A percentile compares a stretch with the other conserved stretches of the same genome.
Evolutionary conservation across 2,888 invertebrate species (phyloP).

Genomic region (Acanthoscelides obtectus): DNA sequence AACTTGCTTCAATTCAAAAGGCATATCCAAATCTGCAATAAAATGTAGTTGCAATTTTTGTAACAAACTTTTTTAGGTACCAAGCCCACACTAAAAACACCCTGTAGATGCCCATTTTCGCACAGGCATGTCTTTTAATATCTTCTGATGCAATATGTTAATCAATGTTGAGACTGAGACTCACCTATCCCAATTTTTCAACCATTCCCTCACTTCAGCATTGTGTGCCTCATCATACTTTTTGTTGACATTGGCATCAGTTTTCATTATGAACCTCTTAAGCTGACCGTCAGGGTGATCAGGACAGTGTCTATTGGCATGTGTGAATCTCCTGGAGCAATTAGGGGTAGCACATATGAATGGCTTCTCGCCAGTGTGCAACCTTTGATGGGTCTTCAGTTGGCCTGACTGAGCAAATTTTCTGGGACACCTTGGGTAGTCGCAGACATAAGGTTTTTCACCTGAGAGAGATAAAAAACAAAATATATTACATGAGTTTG

Average conservation of each 20-base stretch:
- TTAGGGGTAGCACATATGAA: constrained; percentile 61
- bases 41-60: too few species aligned
- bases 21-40: too few species aligned
- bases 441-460: constrained; percentile 68
- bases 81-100: not conserved
- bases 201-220: constrained; percentile 47
- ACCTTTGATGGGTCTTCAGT: constrained; percentile 69
- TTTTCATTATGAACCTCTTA: constrained; percentile 36
- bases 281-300: constrained; percentile 62
- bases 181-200: constrained; percentile 42
- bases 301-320: constrained; percentile 71
- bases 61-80: too few species aligned
- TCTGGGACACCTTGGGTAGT: constrained; percentile 66
- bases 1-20: too few species aligned
- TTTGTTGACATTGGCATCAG: constrained; percentile 43
- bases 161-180: too few species aligned
- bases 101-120: too few species aligned
- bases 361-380: constrained; percentile 74
- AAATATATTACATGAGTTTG: too few species aligned
- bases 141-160: too few species aligned
- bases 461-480: constrained; percentile 48
- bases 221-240: constrained; percentile 46
- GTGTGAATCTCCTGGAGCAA: constrained; percentile 67
- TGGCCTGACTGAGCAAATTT: constrained; percentile 75
- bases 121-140: too few species aligned